Evolutionary conservation across 2,888 invertebrate species (phyloP).

Genomic region (Tuta absoluta): DNA sequence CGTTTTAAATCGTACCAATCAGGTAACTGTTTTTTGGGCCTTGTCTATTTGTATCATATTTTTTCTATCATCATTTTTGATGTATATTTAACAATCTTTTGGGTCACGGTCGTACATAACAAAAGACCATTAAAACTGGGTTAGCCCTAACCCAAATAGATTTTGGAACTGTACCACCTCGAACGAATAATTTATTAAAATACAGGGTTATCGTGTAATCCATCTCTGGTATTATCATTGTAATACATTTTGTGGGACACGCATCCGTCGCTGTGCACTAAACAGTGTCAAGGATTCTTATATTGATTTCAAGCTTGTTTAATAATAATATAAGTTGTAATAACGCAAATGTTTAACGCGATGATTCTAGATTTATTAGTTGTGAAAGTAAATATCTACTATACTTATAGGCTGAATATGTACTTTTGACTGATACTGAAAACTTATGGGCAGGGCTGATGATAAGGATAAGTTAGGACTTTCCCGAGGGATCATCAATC

Average conservation of each 20-base stretch:
- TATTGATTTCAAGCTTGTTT: constrained; percentile 67
- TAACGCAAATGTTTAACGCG: constrained; percentile 57
- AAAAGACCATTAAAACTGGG: constrained; percentile 9
- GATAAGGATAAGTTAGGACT: no score
- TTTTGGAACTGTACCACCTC: constrained; percentile 14
- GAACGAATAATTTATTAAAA: constrained; percentile 22
- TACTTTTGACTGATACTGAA: no score
- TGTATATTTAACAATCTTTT: background rate
- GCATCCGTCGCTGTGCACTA: constrained; percentile 64
- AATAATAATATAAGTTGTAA: constrained; percentile 43
- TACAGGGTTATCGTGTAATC: constrained; percentile 38
- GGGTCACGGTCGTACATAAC: constrained; percentile 10
- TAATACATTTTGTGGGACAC: constrained; percentile 61
- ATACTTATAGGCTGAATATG: no score
- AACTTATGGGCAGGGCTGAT: no score
- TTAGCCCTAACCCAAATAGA: constrained; percentile 14
- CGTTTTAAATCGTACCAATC: no score
- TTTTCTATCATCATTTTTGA: background rate
- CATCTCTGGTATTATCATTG: constrained; percentile 54
- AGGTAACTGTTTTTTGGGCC: no score
- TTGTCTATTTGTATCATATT: background rate
- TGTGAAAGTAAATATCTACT: no score
- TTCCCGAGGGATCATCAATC: no score
- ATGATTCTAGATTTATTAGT: constrained; percentile 42
- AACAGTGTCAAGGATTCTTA: constrained; percentile 73